phyloP scores from a whole-genome alignment of 2,888 invertebrate species.

The Cheilosia pagana region DNA sequence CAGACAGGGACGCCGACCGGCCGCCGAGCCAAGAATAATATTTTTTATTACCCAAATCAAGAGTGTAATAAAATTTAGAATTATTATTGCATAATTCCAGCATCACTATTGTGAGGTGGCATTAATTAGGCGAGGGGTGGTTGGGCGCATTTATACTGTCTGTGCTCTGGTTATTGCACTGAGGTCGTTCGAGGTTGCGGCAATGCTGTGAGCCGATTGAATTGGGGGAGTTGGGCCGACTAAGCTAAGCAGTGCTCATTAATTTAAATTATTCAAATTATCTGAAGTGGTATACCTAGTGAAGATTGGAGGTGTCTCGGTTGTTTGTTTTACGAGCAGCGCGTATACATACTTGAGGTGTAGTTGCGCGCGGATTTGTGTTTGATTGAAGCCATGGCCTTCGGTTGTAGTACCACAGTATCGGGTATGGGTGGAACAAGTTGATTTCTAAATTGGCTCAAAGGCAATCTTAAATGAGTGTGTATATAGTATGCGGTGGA shows the following conservation, averaged over 20 bases:
- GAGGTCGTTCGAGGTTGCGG: constrained; percentile 45
- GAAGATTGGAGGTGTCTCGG: constrained; percentile 55
- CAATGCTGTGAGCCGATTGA: constrained; percentile 11
- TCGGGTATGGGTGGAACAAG: not conserved
- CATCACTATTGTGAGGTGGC: constrained; percentile 56
- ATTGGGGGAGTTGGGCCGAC: constrained; percentile 44
- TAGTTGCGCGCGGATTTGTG: constrained; percentile 51
- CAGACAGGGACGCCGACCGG: not conserved
- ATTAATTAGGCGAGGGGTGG: constrained; percentile 54
- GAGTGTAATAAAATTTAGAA: constrained; percentile 59
- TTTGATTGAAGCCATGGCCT: constrained; percentile 54
- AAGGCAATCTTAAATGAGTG: not conserved
- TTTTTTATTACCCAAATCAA: constrained; percentile 56
- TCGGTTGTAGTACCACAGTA: constrained; percentile 1
- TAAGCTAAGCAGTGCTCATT: constrained; percentile 70
- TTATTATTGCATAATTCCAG: constrained; percentile 69
- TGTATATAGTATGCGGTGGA: too few species aligned
- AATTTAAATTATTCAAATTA: constrained; percentile 73
- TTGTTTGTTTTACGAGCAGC: constrained; percentile 56
- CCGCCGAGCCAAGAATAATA: too few species aligned
- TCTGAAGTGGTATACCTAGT: constrained; percentile 54
- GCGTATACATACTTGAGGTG: constrained; percentile 42
- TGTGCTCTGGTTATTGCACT: constrained; percentile 10
- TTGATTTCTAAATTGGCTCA: not conserved
- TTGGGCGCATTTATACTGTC: not conserved